Base-by-base conservation (phyloP, 2,113 vertebrate genomes). In the Xiphophorus couchianus region DNA sequence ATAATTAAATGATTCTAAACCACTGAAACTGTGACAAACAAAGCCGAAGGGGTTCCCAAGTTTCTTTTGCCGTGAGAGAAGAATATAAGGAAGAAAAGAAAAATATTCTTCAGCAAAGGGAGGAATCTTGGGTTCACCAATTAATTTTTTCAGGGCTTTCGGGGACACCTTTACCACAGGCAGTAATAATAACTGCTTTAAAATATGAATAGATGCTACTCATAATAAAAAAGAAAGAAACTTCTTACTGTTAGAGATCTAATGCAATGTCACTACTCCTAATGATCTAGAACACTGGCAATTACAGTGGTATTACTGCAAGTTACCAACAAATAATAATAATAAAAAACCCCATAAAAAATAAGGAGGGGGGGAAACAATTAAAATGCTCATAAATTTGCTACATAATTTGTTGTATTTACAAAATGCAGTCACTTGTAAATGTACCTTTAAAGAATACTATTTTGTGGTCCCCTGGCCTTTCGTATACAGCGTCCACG, bases 381-480 rank as follows among this genome's bases (percentile, higher is more conserved):
- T 25, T 10, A n/a, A 58, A n/a, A 58, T n/a, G 51, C 44, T 10
- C 22, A 58, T 25, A 7, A n/a, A 58, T 58, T 7, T 58, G 51
- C 25, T 25, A 25, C 7, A 35, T 25, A 39, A 12, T 39, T 8
- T 22, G 15, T 7, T 29, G 17, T 7, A 7, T 17, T 8, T 30
- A 15, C 13, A 13, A 1, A 67, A 64, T 19, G 4, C 1, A 35
- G 35, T 25, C 25, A 58, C 29, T 27, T 42, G 14, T 10, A 31
- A 30, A 13, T n/a, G 86, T 90, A 99, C 98, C 98, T 97, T 97
- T 97, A 85, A 99, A 99, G 92, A 99, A 99, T 65, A 99, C 93
- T 0, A 99, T 99, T 87, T 96, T 98, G 86, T 99, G 98, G 84
- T 99, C 98, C 0, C 92, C 95, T 5, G 95, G 94, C 60, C 97